Conservation (phyloP, 2,888 invertebrate species). For the Graphium colonna region DNA sequence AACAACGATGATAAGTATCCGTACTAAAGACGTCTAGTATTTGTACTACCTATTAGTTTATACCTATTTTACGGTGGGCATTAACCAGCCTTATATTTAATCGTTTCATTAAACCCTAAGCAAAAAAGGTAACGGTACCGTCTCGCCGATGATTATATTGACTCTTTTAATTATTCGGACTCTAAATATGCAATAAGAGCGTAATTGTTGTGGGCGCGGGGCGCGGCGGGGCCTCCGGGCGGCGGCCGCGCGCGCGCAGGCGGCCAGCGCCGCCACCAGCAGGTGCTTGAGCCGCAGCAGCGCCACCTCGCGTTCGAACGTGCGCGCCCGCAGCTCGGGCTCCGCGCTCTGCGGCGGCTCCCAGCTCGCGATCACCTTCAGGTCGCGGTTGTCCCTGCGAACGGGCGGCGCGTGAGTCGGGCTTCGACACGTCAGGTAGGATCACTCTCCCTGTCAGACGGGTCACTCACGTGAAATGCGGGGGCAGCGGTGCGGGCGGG, state of each 20-base stretch:
- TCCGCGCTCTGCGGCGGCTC: conserved; percentile 79
- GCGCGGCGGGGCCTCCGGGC: conserved; percentile 37
- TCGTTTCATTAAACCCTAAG: not conserved
- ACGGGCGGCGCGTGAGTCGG: not conserved
- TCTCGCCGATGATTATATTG: not conserved
- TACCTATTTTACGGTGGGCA: not conserved
- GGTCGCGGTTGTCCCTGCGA: conserved; percentile 87
- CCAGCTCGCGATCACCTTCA: conserved; percentile 85
- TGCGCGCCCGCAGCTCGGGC: conserved; percentile 46
- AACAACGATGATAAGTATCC: too few relatives aligned
- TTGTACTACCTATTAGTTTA: too few relatives aligned
- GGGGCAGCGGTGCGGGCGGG: conserved; percentile 44
- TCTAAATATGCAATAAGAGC: not conserved
- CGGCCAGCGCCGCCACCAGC: conserved; percentile 54
- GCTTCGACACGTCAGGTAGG: not conserved
- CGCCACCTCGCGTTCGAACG: conserved; percentile 59
- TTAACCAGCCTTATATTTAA: not conserved
- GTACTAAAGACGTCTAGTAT: too few relatives aligned
- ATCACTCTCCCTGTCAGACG: not conserved
- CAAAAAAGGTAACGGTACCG: not conserved
- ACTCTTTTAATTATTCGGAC: not conserved
- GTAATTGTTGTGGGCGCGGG: conserved; percentile 33
- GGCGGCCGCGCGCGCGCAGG: conserved; percentile 55
- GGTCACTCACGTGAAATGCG: conserved; percentile 32
- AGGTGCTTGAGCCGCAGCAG: conserved; percentile 62